phyloP scores from a whole-genome alignment of 2,797 vertebrate genomes.

The Botia almorhae region DNA sequence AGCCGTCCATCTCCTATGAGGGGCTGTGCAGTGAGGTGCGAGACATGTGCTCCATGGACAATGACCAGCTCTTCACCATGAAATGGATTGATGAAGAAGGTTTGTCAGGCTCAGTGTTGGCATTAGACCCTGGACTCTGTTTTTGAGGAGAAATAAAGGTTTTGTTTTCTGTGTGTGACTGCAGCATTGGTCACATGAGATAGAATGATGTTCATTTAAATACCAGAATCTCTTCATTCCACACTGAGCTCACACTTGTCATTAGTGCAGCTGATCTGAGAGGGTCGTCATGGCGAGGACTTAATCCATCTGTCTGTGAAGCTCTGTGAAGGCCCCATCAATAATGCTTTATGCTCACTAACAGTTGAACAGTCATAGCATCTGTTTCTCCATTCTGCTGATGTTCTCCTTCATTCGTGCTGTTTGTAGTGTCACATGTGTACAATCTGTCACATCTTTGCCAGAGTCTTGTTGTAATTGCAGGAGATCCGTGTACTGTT shows the following conservation, averaged over 20 bases:
- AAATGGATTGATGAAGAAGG: conserved; percentile 99
- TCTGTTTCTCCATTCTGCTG: not conserved
- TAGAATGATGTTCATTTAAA: conserved; percentile 28
- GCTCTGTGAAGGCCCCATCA: not conserved
- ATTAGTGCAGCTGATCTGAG: conserved; percentile 40
- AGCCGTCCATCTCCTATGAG: conserved; percentile 95
- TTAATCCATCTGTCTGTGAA: not conserved
- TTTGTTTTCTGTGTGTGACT: conserved; percentile 3
- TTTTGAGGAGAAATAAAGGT: conserved; percentile 19
- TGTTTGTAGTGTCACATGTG: not conserved
- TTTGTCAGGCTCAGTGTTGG: conserved; percentile 61
- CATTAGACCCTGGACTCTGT: not conserved
- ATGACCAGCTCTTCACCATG: conserved; percentile 98
- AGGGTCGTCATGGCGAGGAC: not conserved
- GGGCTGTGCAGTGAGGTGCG: conserved; percentile 90
- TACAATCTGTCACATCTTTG: conserved; percentile 24
- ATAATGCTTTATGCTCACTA: not conserved
- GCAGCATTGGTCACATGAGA: conserved; percentile 36
- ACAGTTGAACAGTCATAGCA: not conserved
- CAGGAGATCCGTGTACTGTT: conserved; percentile 97
- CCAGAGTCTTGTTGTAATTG: conserved; percentile 53
- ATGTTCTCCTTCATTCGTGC: not conserved
- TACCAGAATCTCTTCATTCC: conserved; percentile 35
- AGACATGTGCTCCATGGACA: conserved; percentile 98
- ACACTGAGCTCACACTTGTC: conserved; percentile 2